These are phyloP conservation scores for Muntiacus reevesi DNA, from an alignment of 2,113 vertebrate genomes.

Conservation along the genomic window DNA sequence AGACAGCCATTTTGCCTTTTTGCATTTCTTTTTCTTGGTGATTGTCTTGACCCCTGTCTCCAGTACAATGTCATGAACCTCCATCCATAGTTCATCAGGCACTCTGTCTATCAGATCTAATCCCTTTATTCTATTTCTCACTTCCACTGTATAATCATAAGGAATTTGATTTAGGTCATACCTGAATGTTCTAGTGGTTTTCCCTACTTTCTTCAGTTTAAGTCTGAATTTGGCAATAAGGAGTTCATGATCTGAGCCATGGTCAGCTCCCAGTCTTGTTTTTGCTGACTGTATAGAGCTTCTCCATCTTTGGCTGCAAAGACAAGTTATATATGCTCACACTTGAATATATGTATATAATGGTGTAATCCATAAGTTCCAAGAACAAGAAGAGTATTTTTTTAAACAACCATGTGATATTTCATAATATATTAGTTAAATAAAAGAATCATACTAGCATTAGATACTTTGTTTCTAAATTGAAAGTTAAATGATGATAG, in stretches of 20 bases:
- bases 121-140: neutral
- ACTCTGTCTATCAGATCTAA: neutral
- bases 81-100: neutral
- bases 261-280: neutral
- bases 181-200: neutral
- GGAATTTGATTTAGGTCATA: neutral
- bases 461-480: neutral
- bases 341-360: neutral
- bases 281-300: neutral
- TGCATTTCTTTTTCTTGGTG: too few relatives aligned
- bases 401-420: neutral
- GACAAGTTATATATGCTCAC: neutral
- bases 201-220: neutral
- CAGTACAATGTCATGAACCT: neutral
- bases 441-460: neutral
- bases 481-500: neutral
- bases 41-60: neutral
- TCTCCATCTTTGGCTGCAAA: neutral
- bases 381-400: neutral
- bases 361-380: neutral
- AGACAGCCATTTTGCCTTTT: too few relatives aligned
- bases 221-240: neutral
- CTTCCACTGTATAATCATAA: neutral
- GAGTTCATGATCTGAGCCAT: neutral
- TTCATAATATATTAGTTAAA: neutral